Evolutionary conservation across 2,888 invertebrate genomes (phyloP).

Genomic region (Onchidella celtica): DNA sequence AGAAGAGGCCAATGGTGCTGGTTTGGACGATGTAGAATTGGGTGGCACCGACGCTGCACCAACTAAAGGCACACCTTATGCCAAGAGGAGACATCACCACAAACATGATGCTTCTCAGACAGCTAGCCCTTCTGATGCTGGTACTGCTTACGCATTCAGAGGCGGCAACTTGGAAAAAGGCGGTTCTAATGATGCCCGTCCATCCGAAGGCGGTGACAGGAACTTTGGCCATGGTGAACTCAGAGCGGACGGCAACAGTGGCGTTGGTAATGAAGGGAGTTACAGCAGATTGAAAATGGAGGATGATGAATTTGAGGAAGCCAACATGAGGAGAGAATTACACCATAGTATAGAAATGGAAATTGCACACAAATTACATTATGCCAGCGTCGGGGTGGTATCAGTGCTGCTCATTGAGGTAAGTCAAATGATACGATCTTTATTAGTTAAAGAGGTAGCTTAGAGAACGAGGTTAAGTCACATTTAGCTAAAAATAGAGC

Average conservation of each 20-base stretch:
- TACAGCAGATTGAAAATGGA: background rate
- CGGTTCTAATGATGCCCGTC: background rate
- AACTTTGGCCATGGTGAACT: too few species aligned
- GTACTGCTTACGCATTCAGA: background rate
- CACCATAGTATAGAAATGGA: slow-evolving; percentile 49
- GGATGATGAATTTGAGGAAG: background rate
- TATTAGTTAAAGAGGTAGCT: background rate
- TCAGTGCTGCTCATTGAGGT: slow-evolving; percentile 57
- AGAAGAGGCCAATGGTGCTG: too few species aligned
- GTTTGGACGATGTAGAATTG: background rate
- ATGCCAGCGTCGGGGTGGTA: slow-evolving; percentile 56
- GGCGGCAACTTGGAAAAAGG: background rate
- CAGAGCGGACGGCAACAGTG: background rate
- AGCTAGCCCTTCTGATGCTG: background rate
- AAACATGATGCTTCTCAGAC: background rate
- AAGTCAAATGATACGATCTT: slow-evolving; percentile 9
- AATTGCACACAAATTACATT: slow-evolving; percentile 59
- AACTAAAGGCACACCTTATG: too few species aligned
- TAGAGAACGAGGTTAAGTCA: too few species aligned
- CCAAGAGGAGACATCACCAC: background rate
- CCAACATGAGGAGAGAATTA: slow-evolving; percentile 30
- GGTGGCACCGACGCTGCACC: background rate
- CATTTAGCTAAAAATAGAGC: too few species aligned
- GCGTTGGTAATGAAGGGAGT: background rate
- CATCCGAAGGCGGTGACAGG: too few species aligned